Evolutionary conservation across 2,797 vertebrate genomes (phyloP).

Genomic region (Caiman crocodilus): DNA sequence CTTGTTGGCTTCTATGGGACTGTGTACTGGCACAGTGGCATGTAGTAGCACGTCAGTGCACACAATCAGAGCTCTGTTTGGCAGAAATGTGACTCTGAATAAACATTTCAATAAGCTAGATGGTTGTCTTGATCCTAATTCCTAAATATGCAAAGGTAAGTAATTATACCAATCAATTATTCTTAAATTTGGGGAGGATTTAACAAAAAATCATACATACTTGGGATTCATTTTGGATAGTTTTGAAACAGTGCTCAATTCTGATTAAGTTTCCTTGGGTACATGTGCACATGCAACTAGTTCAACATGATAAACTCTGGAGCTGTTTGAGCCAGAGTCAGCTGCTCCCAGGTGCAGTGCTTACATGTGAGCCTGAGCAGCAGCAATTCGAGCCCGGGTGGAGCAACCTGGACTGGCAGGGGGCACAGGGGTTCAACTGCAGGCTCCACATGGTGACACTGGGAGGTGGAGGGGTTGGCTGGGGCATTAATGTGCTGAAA

Average conservation of each 20-base stretch:
- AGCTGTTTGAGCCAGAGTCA: too few relatives aligned
- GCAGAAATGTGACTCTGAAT: not conserved
- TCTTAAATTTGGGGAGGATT: not conserved
- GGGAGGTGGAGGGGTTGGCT: too few relatives aligned
- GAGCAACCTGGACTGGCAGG: too few relatives aligned
- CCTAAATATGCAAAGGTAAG: not conserved
- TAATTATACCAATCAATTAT: not conserved
- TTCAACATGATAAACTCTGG: too few relatives aligned
- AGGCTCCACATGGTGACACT: too few relatives aligned
- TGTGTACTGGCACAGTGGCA: not conserved
- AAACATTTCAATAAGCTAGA: not conserved
- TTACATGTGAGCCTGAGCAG: too few relatives aligned
- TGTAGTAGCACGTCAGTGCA: not conserved
- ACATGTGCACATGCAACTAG: too few relatives aligned
- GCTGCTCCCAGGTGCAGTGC: too few relatives aligned
- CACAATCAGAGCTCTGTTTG: slow-evolving; percentile 2
- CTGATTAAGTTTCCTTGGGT: too few relatives aligned
- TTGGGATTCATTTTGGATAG: not conserved
- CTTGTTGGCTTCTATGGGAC: not conserved
- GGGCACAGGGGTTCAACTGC: too few relatives aligned
- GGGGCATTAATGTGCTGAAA: too few relatives aligned
- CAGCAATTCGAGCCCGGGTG: too few relatives aligned
- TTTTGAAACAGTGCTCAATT: not conserved
- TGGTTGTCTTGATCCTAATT: slow-evolving; percentile 19
- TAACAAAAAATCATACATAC: not conserved